Conservation (phyloP, 2,113 vertebrate species). For the Trogon surrucura region DNA sequence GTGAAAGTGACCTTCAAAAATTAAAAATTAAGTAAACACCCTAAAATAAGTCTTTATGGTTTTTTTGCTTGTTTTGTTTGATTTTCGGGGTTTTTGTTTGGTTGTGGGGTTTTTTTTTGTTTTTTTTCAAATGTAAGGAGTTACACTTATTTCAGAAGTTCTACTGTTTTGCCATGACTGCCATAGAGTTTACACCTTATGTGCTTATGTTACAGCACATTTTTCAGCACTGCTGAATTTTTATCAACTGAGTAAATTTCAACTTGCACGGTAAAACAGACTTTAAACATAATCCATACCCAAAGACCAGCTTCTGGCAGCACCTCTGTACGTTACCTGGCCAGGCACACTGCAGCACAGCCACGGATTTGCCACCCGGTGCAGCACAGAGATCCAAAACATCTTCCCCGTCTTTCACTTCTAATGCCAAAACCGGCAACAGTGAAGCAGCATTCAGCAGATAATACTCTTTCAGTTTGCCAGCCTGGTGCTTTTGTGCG, state of each 20-base stretch:
- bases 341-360: constrained; percentile 84
- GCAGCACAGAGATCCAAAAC: constrained; percentile 95
- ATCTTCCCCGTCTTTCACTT: constrained; percentile 82
- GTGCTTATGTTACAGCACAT: background rate
- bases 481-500: constrained; percentile 82
- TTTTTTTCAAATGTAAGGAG: background rate
- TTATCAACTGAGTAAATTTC: background rate
- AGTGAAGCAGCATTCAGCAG: constrained; percentile 93
- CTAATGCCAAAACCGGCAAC: constrained; percentile 89
- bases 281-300: background rate
- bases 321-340: constrained; percentile 78
- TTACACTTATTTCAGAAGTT: background rate
- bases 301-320: background rate
- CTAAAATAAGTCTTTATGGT: background rate
- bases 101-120: too few species aligned
- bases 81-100: background rate
- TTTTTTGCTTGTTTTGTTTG: background rate
- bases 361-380: constrained; percentile 92
- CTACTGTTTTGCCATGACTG: background rate
- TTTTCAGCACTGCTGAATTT: background rate
- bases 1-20: constrained; percentile 81
- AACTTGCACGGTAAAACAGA: background rate
- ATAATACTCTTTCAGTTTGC: constrained; percentile 89
- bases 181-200: background rate
- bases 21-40: background rate